Conservation (phyloP, 2,113 vertebrate species). For the Ondatra zibethicus region DNA sequence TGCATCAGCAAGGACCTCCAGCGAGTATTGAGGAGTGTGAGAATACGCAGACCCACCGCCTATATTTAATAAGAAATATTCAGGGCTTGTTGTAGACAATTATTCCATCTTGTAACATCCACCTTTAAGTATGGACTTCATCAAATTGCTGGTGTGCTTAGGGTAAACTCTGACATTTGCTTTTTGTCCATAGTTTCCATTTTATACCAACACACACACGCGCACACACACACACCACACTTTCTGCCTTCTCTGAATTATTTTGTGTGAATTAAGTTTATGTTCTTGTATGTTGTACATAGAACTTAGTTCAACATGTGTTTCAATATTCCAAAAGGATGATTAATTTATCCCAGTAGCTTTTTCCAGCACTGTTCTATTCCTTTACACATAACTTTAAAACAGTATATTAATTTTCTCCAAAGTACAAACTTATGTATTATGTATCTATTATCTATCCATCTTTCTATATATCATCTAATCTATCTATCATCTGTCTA, state of each 20-base stretch:
- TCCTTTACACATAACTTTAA: neutral
- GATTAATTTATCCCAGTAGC: neutral
- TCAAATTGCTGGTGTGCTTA: neutral
- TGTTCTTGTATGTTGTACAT: neutral
- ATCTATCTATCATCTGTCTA: too few species aligned
- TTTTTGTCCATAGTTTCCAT: neutral
- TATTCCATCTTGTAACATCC: neutral
- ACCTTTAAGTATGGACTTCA: neutral
- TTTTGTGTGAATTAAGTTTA: neutral
- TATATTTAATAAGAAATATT: too few species aligned
- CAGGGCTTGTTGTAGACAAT: too few species aligned
- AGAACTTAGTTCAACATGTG: neutral
- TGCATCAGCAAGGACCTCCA: neutral
- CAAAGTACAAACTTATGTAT: too few species aligned
- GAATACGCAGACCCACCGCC: neutral
- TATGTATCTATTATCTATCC: neutral
- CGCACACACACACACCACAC: neutral
- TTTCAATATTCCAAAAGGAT: neutral
- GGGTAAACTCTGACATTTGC: neutral
- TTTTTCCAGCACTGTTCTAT: too few species aligned
- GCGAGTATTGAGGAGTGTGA: too few species aligned
- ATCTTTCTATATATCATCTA: neutral
- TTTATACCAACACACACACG: neutral
- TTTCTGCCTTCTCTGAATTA: neutral
- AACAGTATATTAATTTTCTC: neutral